Conservation (phyloP, 1,140 invertebrate species). For the Hyposmocoma kahamanoa region DNA sequence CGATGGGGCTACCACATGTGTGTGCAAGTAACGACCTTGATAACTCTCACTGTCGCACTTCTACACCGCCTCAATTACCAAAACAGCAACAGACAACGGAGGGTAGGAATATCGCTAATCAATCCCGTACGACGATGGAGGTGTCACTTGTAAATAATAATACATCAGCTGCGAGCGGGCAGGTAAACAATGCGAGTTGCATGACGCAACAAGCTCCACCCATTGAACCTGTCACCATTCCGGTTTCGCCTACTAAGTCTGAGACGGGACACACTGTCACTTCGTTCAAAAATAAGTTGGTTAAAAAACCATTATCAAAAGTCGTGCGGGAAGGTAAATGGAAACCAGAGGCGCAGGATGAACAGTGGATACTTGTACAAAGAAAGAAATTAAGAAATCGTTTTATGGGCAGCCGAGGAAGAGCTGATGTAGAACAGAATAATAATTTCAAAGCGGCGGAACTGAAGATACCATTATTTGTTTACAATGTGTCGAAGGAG, state of each 20-base stretch:
- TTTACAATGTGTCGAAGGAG: slow-evolving; percentile 8
- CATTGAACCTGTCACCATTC: neutral
- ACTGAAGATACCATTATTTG: neutral
- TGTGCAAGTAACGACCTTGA: neutral
- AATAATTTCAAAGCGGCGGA: slow-evolving; percentile 6
- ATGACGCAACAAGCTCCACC: neutral
- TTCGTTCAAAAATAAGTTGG: neutral
- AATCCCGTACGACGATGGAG: neutral
- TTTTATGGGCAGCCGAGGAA: slow-evolving; percentile 6
- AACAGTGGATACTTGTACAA: slow-evolving; percentile 4
- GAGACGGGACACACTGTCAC: neutral
- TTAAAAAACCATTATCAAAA: neutral
- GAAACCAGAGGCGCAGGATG: neutral
- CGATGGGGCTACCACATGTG: neutral
- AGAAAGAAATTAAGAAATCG: neutral
- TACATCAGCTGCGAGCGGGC: neutral
- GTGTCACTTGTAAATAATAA: neutral
- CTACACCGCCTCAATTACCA: no score
- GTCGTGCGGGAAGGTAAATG: slow-evolving; percentile 3
- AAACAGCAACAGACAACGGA: neutral
- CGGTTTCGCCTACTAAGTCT: neutral
- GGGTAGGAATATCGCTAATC: neutral
- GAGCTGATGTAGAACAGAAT: neutral
- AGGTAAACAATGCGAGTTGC: neutral
- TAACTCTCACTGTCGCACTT: neutral